phyloP scores from a whole-genome alignment of 2,113 vertebrate species.

The Crotalus tigris region DNA sequence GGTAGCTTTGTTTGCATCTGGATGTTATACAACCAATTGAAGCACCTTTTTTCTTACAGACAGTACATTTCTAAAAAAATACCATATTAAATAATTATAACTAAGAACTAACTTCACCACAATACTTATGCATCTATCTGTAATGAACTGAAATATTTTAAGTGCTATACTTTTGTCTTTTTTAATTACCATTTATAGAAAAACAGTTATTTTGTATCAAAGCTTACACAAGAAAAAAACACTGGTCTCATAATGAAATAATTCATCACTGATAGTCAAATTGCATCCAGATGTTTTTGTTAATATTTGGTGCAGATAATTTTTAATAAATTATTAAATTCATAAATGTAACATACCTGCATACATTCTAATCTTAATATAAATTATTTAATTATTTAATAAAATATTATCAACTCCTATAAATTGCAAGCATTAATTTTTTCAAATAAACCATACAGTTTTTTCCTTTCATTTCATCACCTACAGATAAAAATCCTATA shows the following conservation, averaged over 20 bases:
- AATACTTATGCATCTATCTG: neutral
- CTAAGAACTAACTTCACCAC: neutral
- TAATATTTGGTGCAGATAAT: neutral
- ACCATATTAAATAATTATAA: neutral
- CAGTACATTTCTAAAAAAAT: constrained; percentile 75
- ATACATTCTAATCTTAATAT: neutral
- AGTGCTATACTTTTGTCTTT: neutral
- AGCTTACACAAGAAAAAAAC: neutral
- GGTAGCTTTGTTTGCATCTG: constrained; percentile 84
- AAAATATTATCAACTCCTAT: neutral
- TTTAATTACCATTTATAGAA: neutral
- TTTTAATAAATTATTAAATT: neutral
- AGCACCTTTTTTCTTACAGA: constrained; percentile 87
- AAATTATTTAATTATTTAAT: neutral
- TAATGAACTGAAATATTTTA: neutral
- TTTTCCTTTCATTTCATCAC: neutral
- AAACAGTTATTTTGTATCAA: neutral
- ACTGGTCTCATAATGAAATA: neutral
- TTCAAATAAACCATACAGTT: neutral
- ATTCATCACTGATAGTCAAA: neutral
- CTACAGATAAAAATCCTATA: neutral
- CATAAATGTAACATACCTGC: neutral
- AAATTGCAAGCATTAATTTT: neutral
- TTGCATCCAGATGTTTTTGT: neutral
- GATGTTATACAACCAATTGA: constrained; percentile 85